Percentiles rank a stretch among this genome's conserved stretches.
These are phyloP conservation scores for Lytechinus variegatus DNA, from an alignment of 35 echinoderm and acorn worm species.

Conservation along the genomic window DNA sequence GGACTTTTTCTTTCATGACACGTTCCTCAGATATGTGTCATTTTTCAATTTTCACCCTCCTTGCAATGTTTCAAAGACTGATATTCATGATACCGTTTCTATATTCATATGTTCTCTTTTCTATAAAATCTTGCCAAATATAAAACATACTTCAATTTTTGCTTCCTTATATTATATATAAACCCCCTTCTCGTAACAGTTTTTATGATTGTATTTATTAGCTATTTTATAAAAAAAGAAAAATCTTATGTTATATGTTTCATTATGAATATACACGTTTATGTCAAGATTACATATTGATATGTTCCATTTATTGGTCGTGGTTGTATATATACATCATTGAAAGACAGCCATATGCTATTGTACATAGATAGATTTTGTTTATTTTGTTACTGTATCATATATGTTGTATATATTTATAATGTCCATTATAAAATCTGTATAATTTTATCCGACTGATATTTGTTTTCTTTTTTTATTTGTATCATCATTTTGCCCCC, in stretches of 20 bases:
- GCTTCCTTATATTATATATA: neutral
- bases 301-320: neutral
- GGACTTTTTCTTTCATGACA: too few relatives aligned
- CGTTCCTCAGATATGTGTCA: too few relatives aligned
- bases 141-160: neutral
- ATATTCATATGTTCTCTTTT: neutral
- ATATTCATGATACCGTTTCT: too few relatives aligned
- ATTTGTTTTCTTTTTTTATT: neutral
- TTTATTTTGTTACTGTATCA: neutral
- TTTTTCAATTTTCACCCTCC: too few relatives aligned
- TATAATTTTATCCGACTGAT: neutral
- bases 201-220: neutral
- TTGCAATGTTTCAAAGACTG: too few relatives aligned
- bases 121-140: neutral
- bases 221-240: neutral
- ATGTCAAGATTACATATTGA: neutral
- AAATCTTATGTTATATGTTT: neutral
- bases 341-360: neutral
- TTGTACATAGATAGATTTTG: neutral
- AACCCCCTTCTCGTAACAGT: neutral
- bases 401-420: neutral
- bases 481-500: neutral
- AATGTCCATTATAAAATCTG: neutral
- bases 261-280: neutral
- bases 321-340: neutral